A percentile compares a stretch with the other conserved stretches of the same genome.
These are phyloP conservation scores for Eolophus roseicapilla DNA, from an alignment of 2,113 vertebrate genomes.

Conservation along the genomic window DNA sequence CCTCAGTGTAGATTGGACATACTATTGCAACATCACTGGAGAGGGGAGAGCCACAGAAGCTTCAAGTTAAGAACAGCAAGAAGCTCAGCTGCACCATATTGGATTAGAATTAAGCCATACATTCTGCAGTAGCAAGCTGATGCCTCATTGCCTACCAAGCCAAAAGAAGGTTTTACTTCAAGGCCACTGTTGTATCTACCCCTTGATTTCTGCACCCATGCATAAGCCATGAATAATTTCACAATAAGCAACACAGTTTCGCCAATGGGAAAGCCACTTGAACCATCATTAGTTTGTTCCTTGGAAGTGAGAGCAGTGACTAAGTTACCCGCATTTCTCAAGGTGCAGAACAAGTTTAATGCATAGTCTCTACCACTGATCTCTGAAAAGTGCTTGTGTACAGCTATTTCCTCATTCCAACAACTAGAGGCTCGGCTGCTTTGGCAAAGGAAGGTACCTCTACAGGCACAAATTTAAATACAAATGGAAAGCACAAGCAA, in stretches of 20 bases:
- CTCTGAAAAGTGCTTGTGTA: background rate
- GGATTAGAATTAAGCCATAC: fast-evolving
- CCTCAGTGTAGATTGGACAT: background rate
- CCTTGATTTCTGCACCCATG: background rate
- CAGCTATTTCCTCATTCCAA: background rate
- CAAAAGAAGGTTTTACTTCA: background rate
- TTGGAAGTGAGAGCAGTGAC: background rate
- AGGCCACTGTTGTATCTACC: background rate
- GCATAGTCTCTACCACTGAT: background rate
- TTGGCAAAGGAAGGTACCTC: background rate
- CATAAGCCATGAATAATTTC: background rate
- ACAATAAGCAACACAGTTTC: background rate
- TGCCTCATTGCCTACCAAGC: too few species aligned
- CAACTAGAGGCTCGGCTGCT: background rate
- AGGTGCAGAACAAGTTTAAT: background rate
- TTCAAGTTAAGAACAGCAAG: background rate
- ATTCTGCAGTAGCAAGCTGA: background rate
- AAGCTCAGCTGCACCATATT: background rate
- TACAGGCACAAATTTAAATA: constrained; percentile 16
- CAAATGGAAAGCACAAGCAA: constrained; percentile 30
- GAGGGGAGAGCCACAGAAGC: background rate
- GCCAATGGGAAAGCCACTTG: background rate
- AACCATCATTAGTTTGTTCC: background rate
- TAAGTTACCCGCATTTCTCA: background rate
- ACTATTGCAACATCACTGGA: background rate